Evolutionary conservation across 2,888 invertebrate species (phyloP), one percentile per base, ranked within the genome.

Genomic region (Xestia sexstrigata): DNA sequence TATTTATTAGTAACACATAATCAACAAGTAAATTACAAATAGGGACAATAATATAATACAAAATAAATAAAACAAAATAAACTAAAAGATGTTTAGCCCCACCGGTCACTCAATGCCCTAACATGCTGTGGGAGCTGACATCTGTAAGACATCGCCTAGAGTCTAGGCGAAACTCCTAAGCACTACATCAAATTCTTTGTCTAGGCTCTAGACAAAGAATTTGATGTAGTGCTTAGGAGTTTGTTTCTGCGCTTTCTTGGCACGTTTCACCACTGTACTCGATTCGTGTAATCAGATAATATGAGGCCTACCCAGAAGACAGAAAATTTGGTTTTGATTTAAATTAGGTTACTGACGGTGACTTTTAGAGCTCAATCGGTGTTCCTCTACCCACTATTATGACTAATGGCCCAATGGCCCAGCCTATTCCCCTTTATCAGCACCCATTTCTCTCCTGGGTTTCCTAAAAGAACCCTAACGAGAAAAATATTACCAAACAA

Each of bases 401-500:
- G 15, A n/a, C 8, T 65, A 52, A 39, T 20, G 13, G 5, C 4
- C 15, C 1, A 35, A 26, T 7, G 26, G 15, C 8, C 17, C 20
- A 30, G 15, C 2, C 2, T 26, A 20, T 45, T 15, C 13, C 13
- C 35, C 55, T 47, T 55, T 30, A 17, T 49, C 23, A 66, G 26
- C 49, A 62, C 8, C n/a, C n/a, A 52, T 47, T 80, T 23, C 9
- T 47, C 8, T 58, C 17, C 4, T n/a, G 5, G 23, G 23, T 11
- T 35, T 35, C 6, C 35, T 49, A 45, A 73, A 63, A 39, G 0
- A 42, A 26, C 13, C 13, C 6, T 47, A 79, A 81, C 26, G 26
- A 67, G 60, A 58, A 55, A 82, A 82, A 49, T 49, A 80, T 82
- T 17, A n/a, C 47, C 20, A 79, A 60, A 42, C 55, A 58, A 26